Evolutionary conservation across 1,140 invertebrate genomes (phyloP), one percentile per base, ranked within the genome.

Genomic region (Caenorhabditis latens): DNA sequence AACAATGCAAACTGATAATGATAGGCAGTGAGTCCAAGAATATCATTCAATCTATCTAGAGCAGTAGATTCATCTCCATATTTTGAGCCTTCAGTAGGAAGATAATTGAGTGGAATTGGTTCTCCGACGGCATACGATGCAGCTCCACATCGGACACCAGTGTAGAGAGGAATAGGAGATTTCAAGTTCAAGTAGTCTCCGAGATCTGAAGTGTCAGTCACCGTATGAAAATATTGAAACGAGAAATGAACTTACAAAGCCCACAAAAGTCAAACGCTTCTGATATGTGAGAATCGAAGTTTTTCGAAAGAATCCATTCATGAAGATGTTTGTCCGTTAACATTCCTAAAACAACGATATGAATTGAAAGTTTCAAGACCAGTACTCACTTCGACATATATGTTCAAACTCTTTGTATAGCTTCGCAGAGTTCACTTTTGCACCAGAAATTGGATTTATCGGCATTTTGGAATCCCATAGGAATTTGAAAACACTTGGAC

Each of bases 381-480:
- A n/a, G 19, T 11, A 40, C 71, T 21, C 2, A 79, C 71, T 79
- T 79, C 71, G 50, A 79, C 71, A 79, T 53, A 79, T 79, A 50
- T 79, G 71, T 11, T 79, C 71, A 79, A 79, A 79, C 71, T 79
- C 71, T 43, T 79, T 79, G n/a, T 79, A 79, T 8, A 79, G 46
- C 40, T 50, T 50, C 13, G 0, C 71, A 14, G 71, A n/a, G 0
- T 19, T 14, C 9, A 50, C 13, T 79, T 79, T 79, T 21, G 46
- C 46, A 0, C 32, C 43, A 79, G 46, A 21, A 4, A 79, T 11
- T 24, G 71, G 71, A 53, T 79, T 79, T 1, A 32, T 79, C 4
- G 46, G 21, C 16, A 6, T 7, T 24, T 9, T 48, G 9, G 71
- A 2, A 14, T 79, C 46, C 71, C 71, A 79, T 19, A 79, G 50